Percentiles rank a stretch among this genome's conserved stretches.
Conservation (phyloP, 2,888 invertebrate genomes). For the Nymphalis c-album region DNA sequence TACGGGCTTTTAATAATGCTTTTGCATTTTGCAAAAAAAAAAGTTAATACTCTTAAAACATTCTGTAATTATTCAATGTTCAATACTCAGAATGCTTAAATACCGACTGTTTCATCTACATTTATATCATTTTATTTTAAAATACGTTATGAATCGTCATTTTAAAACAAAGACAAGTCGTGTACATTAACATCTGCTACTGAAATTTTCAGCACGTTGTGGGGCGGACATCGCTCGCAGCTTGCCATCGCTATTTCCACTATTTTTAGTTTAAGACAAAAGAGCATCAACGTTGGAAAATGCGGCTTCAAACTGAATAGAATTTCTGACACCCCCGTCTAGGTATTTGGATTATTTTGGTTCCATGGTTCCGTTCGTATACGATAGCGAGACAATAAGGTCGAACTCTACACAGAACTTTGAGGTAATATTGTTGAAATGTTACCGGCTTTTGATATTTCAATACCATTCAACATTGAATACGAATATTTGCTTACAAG, state of each 20-base stretch:
- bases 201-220: constrained; percentile 25
- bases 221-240: constrained; percentile 19
- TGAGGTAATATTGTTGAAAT: constrained; percentile 8
- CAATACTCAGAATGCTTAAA: not conserved
- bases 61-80: not conserved
- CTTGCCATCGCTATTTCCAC: constrained; percentile 35
- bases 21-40: too few relatives aligned
- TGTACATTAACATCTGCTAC: constrained; percentile 25
- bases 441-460: constrained; percentile 1
- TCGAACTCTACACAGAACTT: constrained; percentile 15
- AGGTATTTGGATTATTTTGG: constrained; percentile 21
- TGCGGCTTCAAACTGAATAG: constrained; percentile 24
- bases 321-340: constrained; percentile 22
- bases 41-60: too few relatives aligned
- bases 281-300: constrained; percentile 28
- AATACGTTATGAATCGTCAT: constrained; percentile 15
- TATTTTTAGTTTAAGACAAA: constrained; percentile 37
- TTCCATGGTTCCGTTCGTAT: constrained; percentile 12
- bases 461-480: not conserved
- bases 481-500: too few relatives aligned
- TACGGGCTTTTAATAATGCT: too few relatives aligned
- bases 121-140: constrained; percentile 13
- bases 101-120: not conserved
- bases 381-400: constrained; percentile 9
- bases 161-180: constrained; percentile 17